phyloP scores from a whole-genome alignment of 1,140 invertebrate species.

The Propsilocerus akamusi region DNA sequence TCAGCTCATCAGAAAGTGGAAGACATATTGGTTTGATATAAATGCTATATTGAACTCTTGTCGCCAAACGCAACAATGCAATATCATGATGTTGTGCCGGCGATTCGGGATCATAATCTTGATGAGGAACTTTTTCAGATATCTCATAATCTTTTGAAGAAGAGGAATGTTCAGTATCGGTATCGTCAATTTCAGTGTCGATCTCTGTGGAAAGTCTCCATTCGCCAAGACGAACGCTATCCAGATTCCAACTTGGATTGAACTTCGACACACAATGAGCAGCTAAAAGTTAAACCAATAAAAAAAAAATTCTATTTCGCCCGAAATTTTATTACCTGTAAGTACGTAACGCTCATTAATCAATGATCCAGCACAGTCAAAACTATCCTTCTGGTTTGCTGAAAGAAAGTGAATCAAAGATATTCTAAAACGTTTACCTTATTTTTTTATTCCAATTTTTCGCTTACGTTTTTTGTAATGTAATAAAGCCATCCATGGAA shows the following conservation, averaged over 20 bases:
- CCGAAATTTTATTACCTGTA: too few species aligned
- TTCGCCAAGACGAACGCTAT: constrained; percentile 41
- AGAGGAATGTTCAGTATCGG: constrained; percentile 20
- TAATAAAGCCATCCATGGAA: constrained; percentile 27
- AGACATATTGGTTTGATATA: constrained; percentile 55
- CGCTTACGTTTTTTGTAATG: constrained; percentile 25
- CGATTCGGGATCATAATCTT: constrained; percentile 32
- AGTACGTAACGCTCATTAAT: constrained; percentile 40
- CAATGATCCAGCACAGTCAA: constrained; percentile 47
- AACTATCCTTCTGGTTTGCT: constrained; percentile 18
- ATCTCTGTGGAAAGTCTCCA: constrained; percentile 30
- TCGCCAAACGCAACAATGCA: constrained; percentile 37
- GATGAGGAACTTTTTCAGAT: constrained; percentile 36
- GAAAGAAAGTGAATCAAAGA: constrained; percentile 1
- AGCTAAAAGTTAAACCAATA: neutral
- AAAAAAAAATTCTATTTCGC: too few species aligned
- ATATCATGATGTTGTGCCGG: constrained; percentile 41
- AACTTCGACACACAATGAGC: too few species aligned
- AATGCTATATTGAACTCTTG: constrained; percentile 30
- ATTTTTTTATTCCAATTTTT: too few species aligned
- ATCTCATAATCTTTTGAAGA: constrained; percentile 30
- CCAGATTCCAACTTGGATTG: too few species aligned
- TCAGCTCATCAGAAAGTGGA: too few species aligned
- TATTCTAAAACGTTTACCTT: too few species aligned
- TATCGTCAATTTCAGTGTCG: constrained; percentile 33